Base-by-base conservation (phyloP, 2,797 vertebrate genomes). In the Caiman crocodilus region DNA sequence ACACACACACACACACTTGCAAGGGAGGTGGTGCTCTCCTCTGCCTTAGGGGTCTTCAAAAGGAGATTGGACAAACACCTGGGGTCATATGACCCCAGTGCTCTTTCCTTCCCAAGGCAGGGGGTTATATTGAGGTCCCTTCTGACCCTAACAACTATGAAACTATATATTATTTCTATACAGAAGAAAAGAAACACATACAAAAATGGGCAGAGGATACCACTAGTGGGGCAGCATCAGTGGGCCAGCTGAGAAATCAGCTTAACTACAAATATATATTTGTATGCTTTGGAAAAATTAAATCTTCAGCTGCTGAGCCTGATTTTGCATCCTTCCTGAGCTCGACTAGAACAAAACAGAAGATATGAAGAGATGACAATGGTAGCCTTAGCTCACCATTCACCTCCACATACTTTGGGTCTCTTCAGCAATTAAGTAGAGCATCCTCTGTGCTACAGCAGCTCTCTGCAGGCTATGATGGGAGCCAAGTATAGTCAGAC, bases 231-330 rank as follows among this genome's bases (percentile, higher is more conserved):
- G 20, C 4, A 55, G 50, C 11, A 82, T 21, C 56, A 21, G 1
- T 1, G 60, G 74, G 75, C 32, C 12, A 13, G 15, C 25, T 69
- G 56, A 92, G 61, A 85, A 8, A 30, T 17, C 56, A 30, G n/a
- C 64, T 30, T 14, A n/a, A n/a, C 28, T 30, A 30, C 15, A n/a
- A n/a, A n/a, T 28, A 65, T 65, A 15, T n/a, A 14, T 60, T 58
- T 59, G 80, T 76, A 71, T 26, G 56, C 16, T 21, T 21, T 20
- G 50, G 64, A 18, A 76, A 82, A 56, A n/a, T 60, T 7, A n/a
- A 35, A 56, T 14, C n/a, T 88, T 77, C 2, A 25, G 78, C 3
- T 0, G 0, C 23, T 18, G 35, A 25, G 21, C 28, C 7, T 4
- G 26, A 26, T 14, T 42, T 25, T n/a, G 56, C 25, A 16, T 15